Evolutionary conservation across 2,797 vertebrate genomes (phyloP).

Genomic region (Smutsia gigantea): DNA sequence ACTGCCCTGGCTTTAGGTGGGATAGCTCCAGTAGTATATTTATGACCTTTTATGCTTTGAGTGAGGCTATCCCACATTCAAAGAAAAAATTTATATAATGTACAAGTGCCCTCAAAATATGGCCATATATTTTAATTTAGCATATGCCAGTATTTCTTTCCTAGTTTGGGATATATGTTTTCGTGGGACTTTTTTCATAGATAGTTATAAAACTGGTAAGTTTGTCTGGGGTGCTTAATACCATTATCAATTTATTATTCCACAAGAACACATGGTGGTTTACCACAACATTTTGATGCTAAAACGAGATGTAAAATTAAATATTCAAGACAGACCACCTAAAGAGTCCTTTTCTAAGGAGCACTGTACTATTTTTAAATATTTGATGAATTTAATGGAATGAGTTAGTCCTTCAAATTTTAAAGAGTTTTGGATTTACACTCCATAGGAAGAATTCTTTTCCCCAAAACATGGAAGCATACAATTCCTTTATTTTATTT

Average conservation of each 20-base stretch:
- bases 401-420: slow-evolving; percentile 33
- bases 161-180: slow-evolving; percentile 24
- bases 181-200: not conserved
- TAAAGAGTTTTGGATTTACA: slow-evolving; percentile 35
- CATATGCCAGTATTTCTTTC: not conserved
- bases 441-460: slow-evolving; percentile 4
- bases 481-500: not conserved
- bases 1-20: not conserved
- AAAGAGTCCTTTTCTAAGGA: not conserved
- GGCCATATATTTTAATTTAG: slow-evolving; percentile 28
- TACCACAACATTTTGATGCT: slow-evolving; percentile 41
- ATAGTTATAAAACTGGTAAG: slow-evolving; percentile 22
- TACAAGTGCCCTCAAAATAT: not conserved
- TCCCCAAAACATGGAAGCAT: not conserved
- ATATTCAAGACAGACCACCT: slow-evolving; percentile 27
- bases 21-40: not conserved
- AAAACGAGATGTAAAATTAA: slow-evolving; percentile 53
- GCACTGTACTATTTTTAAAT: slow-evolving; percentile 11
- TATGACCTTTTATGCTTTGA: not conserved
- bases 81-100: slow-evolving; percentile 13
- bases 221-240: not conserved
- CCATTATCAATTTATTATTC: slow-evolving; percentile 52
- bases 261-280: slow-evolving; percentile 22
- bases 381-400: slow-evolving; percentile 46
- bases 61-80: not conserved